Base-by-base conservation (phyloP, 2,888 invertebrate genomes). In the Seladonia tumulorum region DNA sequence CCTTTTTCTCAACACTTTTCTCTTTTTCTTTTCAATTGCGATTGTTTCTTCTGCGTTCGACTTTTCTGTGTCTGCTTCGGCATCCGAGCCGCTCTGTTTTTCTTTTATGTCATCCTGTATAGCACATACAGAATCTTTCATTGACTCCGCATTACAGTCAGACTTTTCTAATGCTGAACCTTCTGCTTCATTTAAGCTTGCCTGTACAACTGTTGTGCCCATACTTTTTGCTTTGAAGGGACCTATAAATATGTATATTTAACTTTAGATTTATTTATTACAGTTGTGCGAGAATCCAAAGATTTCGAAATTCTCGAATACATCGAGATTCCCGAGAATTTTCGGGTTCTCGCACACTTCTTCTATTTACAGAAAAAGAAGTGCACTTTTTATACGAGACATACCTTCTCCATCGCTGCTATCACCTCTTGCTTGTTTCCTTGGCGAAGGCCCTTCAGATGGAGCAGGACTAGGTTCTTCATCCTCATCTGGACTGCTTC, bases 1-100 rank as follows among this genome's bases (percentile, higher is more conserved):
- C 57, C 97, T 96, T 94, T 97, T 97, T 91, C 97, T 96, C 91
- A 97, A 95, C 16, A 97, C 95, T 93, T 97, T 97, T 79, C 96
- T 94, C 91, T 96, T 97, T 95, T 95, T 96, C 93, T 96, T 96
- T 86, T 95, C 93, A 80, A 95, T 87, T 94, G 93, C 49, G 94
- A 95, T 90, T 95, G 95, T 93, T 96, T 97, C 93, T 95, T 97
- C 81, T 95, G 96, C 89, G 91, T 95, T 91, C 94, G 96, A 89
- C 95, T 95, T 94, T 82, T 95, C 95, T 14, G 94, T 95, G 77
- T 95, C 95, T 0, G 95, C 95, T 83, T 95, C 95, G 0, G 94
- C 95, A 75, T 95, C 95, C 18, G 94, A 94, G 5, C 93, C 92
- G 49, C 94, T 94, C 49, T 92, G 93, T 60, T 93, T 93, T 14